Evolutionary conservation across 2,113 vertebrate species (phyloP), one percentile per base, ranked within the genome.

Genomic region (Otus sunia): DNA sequence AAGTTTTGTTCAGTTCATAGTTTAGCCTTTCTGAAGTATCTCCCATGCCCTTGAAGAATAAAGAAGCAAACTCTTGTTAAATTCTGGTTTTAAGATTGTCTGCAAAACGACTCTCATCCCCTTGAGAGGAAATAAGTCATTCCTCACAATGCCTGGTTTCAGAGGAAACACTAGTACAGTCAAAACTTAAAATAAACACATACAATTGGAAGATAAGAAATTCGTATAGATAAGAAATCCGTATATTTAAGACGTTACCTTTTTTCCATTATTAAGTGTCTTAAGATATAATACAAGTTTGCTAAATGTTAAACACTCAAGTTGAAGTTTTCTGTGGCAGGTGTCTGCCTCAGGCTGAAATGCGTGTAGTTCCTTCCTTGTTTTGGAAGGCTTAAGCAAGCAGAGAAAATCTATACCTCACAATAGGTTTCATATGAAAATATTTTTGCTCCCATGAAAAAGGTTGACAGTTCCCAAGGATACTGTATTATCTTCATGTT

Each of bases 11-110:
- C 62, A 17, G 45, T 83, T 93, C 63, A 87, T 64, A 69, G 58
- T 79, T 95, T 74, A 87, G 85, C 37, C 59, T 59, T 86, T 91
- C 53, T 90, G 67, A 92, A 95, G n/a, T 52, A 74, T 93, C 67
- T 86, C 50, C 78, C 55, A 92, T 88, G 90, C 63, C 74, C 93
- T 80, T 80, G 78, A 90, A 92, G 81, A 93, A 88, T 43, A 95
- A 77, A 92, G 75, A 73, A 74, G 64, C 41, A 47, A 90, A 37
- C 71, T 86, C 29, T n/a, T 82, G 74, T 90, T 93, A 82, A 94
- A 93, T 83, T 88, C 81, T 92, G 41, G 5, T 94, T 86, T 90
- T 83, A 83, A 92, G 72, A 76, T 81, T 66, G 59, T 66, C 90
- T 92, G 79, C 47, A 86, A 91, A 95, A 88, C 80, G 3, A 83